A percentile compares a stretch with the other conserved stretches of the same genome.
These are phyloP conservation scores for Mustela erminea DNA, from an alignment of 2,797 vertebrate species.

Conservation along the genomic window DNA sequence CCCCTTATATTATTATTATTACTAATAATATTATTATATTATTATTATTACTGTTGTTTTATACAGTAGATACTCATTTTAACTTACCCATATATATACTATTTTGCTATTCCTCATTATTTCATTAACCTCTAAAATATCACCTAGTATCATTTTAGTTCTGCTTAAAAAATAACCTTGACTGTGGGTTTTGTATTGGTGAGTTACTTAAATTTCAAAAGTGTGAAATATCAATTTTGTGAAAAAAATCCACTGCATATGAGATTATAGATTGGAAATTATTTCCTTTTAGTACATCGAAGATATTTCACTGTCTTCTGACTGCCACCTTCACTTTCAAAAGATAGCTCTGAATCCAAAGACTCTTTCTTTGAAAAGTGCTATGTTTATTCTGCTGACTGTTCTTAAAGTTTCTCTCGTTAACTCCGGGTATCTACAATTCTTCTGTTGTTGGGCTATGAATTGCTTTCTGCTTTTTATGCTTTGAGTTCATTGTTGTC, in stretches of 20 bases:
- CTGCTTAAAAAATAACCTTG: not conserved
- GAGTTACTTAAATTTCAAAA: not conserved
- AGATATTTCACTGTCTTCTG: not conserved
- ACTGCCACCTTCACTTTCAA: not conserved
- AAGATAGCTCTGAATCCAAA: not conserved
- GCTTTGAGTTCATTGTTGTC: not conserved
- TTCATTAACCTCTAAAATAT: not conserved
- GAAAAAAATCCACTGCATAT: not conserved
- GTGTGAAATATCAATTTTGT: not conserved
- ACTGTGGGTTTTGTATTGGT: not conserved
- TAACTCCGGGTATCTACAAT: not conserved
- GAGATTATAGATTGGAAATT: not conserved
- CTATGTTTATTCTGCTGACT: not conserved
- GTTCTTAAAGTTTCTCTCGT: not conserved
- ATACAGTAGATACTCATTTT: not conserved
- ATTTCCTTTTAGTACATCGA: not conserved
- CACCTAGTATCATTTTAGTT: not conserved
- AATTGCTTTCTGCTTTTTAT: not conserved
- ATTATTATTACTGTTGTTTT: not conserved
- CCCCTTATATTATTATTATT: not conserved
- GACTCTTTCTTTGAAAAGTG: not conserved
- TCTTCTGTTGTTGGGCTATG: not conserved
- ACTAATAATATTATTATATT: not conserved
- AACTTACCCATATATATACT: not conserved
- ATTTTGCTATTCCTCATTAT: not conserved